Conservation (phyloP, 2,888 invertebrate species). For the Euspilapteryx auroguttella region DNA sequence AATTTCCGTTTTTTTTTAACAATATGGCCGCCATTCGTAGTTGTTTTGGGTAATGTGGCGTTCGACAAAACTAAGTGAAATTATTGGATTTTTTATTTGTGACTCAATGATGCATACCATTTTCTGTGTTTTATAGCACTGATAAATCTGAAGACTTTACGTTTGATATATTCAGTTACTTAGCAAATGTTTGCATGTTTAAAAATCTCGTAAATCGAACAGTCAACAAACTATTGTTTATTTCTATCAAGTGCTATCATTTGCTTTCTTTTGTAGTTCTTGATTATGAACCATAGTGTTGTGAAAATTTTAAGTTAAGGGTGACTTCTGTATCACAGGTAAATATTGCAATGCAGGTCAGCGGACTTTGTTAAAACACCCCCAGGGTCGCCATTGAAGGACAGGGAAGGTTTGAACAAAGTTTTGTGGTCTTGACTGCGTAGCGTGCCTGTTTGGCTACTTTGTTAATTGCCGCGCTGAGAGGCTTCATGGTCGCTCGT, state of each 20-base stretch:
- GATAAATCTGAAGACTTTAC: slow-evolving; percentile 41
- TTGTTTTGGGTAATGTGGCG: slow-evolving; percentile 63
- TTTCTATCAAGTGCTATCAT: slow-evolving; percentile 46
- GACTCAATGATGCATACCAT: slow-evolving; percentile 53
- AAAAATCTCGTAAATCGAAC: slow-evolving; percentile 51
- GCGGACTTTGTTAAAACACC: slow-evolving; percentile 16
- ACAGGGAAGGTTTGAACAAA: slow-evolving; percentile 34
- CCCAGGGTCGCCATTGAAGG: slow-evolving; percentile 58
- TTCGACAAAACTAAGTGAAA: slow-evolving; percentile 56
- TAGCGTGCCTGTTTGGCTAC: no score
- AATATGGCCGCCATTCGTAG: slow-evolving; percentile 59
- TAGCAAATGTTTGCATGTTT: slow-evolving; percentile 43
- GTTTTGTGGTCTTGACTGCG: no score
- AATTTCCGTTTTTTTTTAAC: slow-evolving; percentile 39
- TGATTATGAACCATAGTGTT: slow-evolving; percentile 49
- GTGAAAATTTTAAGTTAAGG: slow-evolving; percentile 47
- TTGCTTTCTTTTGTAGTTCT: slow-evolving; percentile 36
- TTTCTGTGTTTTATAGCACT: slow-evolving; percentile 53
- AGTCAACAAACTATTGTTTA: slow-evolving; percentile 64
- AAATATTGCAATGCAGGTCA: slow-evolving; percentile 28
- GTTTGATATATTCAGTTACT: slow-evolving; percentile 37
- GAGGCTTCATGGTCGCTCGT: no score
- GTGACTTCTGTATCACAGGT: slow-evolving; percentile 50
- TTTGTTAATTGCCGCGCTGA: no score
- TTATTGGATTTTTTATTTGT: slow-evolving; percentile 49